Evolutionary conservation across 2,113 vertebrate species (phyloP).

Genomic region (human): DNA sequence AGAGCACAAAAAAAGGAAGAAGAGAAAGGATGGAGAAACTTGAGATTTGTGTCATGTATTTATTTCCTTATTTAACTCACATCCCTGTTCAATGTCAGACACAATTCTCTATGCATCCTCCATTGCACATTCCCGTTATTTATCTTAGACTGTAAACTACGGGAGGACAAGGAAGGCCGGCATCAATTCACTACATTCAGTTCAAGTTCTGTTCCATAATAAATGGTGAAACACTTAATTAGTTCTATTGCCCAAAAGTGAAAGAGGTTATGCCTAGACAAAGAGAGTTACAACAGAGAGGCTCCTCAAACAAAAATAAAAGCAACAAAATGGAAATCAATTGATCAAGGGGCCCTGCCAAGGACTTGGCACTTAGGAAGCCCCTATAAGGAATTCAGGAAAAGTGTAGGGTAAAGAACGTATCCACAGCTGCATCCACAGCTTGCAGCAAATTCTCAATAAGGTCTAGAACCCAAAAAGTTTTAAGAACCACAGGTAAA

Average conservation of each 20-base stretch:
- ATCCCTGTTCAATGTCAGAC: background rate
- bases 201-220: conserved; percentile 30
- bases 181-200: background rate
- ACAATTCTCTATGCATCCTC: background rate
- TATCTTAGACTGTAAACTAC: background rate
- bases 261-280: background rate
- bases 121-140: background rate
- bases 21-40: conserved; percentile 13
- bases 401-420: background rate
- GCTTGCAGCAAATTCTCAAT: background rate
- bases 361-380: background rate
- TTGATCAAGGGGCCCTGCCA: background rate
- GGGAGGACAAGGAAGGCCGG: background rate
- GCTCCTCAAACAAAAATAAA: conserved; percentile 42
- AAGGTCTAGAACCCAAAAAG: background rate
- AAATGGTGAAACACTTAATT: conserved; percentile 7
- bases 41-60: background rate
- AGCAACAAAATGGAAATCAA: background rate
- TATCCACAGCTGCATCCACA: background rate
- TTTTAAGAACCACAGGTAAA: background rate
- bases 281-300: background rate
- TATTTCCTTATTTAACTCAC: conserved; percentile 44
- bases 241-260: background rate
- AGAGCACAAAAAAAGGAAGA: background rate
- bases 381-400: background rate